These are phyloP conservation scores for Poeciliopsis infans DNA, from an alignment of 2,797 vertebrate species.

Conservation along the genomic window DNA sequence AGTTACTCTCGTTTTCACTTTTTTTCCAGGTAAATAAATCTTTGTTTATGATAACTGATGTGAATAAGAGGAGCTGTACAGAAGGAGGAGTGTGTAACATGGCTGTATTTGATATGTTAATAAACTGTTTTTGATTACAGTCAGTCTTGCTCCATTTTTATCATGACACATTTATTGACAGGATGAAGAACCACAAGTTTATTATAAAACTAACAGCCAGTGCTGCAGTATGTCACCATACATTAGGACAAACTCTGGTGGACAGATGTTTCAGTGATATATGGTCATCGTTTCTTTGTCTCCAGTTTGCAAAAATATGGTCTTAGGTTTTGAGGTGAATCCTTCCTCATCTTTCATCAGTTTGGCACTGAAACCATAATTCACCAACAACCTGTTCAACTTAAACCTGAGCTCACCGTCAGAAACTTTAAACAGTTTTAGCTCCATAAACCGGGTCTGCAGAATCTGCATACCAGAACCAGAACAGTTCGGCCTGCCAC, in stretches of 20 bases:
- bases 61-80: slow-evolving; percentile 78
- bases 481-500: neutral
- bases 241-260: neutral
- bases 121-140: slow-evolving; percentile 75
- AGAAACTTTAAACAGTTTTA: neutral
- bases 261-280: neutral
- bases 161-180: neutral
- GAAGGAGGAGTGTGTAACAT: slow-evolving; percentile 73
- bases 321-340: too few relatives aligned
- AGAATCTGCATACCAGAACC: neutral
- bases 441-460: neutral
- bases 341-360: too few relatives aligned
- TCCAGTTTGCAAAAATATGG: neutral
- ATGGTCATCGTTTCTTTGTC: neutral
- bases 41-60: slow-evolving; percentile 71
- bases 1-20: slow-evolving; percentile 60
- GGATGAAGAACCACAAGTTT: neutral
- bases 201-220: neutral
- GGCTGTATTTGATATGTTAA: slow-evolving; percentile 77
- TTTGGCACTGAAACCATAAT: too few relatives aligned
- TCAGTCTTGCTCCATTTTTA: neutral
- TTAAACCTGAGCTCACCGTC: neutral
- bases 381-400: neutral
- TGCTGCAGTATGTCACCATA: neutral
- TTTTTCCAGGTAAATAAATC: slow-evolving; percentile 43